Base-by-base conservation (phyloP, 2,888 invertebrate species). In the Hydrotaea diabolus region DNA sequence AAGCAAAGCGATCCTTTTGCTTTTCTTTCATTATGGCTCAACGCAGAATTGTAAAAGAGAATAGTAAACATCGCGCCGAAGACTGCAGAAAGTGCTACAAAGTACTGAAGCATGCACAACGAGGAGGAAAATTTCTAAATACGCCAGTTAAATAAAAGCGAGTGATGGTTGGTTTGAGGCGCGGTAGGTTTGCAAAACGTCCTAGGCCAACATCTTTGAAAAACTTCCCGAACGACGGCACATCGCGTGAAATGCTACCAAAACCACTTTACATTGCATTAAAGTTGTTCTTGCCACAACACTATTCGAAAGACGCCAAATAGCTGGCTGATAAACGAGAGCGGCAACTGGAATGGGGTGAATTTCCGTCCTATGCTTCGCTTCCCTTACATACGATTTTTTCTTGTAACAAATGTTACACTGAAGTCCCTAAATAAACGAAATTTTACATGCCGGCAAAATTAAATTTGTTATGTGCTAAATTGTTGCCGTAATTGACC, bases 1-100 rank as follows among this genome's bases (percentile, higher is more conserved):
- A 75, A 82, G 39, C 26, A 59, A 73, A 77, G 69, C 77, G 17
- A 69, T 59, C 77, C 75, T 8, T 43, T 66, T 9, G 15, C 21
- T 19, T 19, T 69, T 31, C 31, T 31, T 46, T 21, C 69, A 46
- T 69, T 59, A 59, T 59, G 2, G 46, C 69, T 69, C 9, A 46
- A 75, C 64, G 73, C 59, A 71, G 43, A 64, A 74, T 59, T 57
- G 26, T 46, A 39, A 49, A 82, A 15, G 49, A 8, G n/a, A 75
- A 46, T 31, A 19, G 46, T n/a, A 3, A 26, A 66, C 43, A 19
- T 11, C 13, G 39, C 13, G 66, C 9, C 4, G 36, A 43, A 43
- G 17, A 66, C 19, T 55, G 26, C 7, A 21, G 23, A 23, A 23
- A 57, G 57, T n/a, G n/a, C n/a, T n/a, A 7, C 13, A 11, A 59